A percentile compares a stretch with the other conserved stretches of the same genome.
phyloP scores from a whole-genome alignment of 1,140 invertebrate genomes.

The Lepeophtheirus salmonis region DNA sequence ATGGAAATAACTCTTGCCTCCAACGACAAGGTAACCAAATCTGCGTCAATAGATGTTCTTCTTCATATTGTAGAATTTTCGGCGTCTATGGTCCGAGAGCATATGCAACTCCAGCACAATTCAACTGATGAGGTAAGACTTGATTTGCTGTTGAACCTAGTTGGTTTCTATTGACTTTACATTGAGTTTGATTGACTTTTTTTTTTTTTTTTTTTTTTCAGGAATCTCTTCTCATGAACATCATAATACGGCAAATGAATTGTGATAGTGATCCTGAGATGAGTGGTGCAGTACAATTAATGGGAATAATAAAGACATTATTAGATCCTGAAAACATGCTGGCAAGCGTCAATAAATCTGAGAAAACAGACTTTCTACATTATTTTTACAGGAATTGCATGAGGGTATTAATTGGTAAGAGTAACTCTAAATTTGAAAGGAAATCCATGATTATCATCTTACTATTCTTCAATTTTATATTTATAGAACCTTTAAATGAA shows the following conservation, averaged over 20 bases:
- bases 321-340: conserved; percentile 98
- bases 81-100: conserved; percentile 88
- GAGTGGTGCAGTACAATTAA: conserved; percentile 85
- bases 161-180: background rate
- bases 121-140: no score
- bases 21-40: conserved; percentile 65
- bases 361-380: conserved; percentile 92
- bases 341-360: conserved; percentile 73
- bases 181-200: conserved; percentile 15
- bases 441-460: background rate
- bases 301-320: conserved; percentile 74
- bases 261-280: conserved; percentile 52
- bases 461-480: background rate
- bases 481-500: conserved; percentile 13
- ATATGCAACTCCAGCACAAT: conserved; percentile 46
- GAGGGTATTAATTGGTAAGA: conserved; percentile 67
- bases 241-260: conserved; percentile 88
- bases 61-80: conserved; percentile 96
- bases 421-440: background rate
- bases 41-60: conserved; percentile 90
- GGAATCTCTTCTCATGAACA: conserved; percentile 86
- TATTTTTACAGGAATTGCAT: conserved; percentile 99
- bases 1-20: conserved; percentile 82
- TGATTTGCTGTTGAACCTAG: no score
- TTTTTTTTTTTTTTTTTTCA: conserved; percentile 28